These are phyloP conservation scores for Calidris pygmaea DNA, from an alignment of 2,113 vertebrate genomes.

Conservation along the genomic window DNA sequence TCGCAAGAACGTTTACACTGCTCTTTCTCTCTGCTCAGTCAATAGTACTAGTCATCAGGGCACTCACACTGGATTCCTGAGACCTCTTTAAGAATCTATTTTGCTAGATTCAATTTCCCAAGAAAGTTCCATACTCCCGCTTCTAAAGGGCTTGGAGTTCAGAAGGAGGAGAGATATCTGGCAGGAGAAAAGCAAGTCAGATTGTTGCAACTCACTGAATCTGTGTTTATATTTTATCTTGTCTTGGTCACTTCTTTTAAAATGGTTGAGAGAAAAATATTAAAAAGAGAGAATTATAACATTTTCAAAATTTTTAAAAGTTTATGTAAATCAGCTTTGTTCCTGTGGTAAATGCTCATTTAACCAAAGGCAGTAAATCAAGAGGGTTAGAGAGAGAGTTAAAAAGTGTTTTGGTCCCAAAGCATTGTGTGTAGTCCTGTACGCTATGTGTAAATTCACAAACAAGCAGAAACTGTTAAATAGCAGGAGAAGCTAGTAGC, in stretches of 20 bases:
- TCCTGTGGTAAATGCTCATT: neutral
- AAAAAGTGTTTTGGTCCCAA: neutral
- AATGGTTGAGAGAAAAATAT: neutral
- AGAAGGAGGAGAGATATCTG: neutral
- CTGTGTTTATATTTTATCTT: neutral
- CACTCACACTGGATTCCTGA: neutral
- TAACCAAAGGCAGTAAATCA: neutral
- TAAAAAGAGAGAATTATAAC: neutral
- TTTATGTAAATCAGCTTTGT: neutral
- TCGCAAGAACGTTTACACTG: neutral
- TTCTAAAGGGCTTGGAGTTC: neutral
- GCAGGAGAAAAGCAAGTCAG: neutral
- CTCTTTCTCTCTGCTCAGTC: neutral
- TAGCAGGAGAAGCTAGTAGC: neutral
- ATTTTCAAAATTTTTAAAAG: neutral
- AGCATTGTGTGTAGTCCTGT: neutral
- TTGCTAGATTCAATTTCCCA: neutral
- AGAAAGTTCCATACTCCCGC: neutral
- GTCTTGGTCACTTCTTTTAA: neutral
- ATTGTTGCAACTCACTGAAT: neutral
- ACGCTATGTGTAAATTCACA: rapidly evolving
- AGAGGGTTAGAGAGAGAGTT: neutral
- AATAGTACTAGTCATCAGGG: neutral
- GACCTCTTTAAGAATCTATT: neutral
- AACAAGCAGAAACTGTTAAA: neutral